phyloP scores from a whole-genome alignment of 2,113 vertebrate species.

The Nesogale talazaci region DNA sequence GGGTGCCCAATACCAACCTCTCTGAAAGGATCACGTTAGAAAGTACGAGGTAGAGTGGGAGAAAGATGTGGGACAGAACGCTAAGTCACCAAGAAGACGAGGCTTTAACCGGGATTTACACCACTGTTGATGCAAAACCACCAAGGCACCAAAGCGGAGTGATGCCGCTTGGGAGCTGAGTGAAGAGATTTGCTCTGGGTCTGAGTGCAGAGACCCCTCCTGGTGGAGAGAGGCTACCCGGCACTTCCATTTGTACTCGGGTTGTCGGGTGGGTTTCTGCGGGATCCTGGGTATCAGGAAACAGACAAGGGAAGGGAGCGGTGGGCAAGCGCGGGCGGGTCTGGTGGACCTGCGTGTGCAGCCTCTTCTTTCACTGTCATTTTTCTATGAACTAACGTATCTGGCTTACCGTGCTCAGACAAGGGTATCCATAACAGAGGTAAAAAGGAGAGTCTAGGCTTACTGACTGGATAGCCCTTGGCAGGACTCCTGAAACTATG shows the following conservation, averaged over 20 bases:
- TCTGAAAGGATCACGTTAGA: too few species aligned
- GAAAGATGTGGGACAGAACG: too few species aligned
- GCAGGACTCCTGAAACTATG: too few species aligned
- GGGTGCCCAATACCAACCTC: too few species aligned
- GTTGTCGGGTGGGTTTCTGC: conserved; percentile 75
- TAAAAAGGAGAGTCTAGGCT: too few species aligned
- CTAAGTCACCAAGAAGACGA: too few species aligned
- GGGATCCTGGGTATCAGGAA: conserved; percentile 65
- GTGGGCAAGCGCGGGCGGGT: conserved; percentile 47
- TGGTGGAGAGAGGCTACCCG: conserved; percentile 1
- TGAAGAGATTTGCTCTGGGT: neutral
- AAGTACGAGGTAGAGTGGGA: too few species aligned
- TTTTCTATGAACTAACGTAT: conserved; percentile 88
- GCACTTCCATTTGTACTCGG: conserved; percentile 56
- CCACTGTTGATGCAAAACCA: neutral
- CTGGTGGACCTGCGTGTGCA: conserved; percentile 82
- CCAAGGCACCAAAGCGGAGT: neutral
- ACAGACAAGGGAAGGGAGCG: conserved; percentile 55
- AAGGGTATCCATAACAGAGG: too few species aligned
- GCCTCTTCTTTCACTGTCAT: conserved; percentile 83
- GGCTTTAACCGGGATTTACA: conserved; percentile 32
- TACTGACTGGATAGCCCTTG: too few species aligned
- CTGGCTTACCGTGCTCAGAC: conserved; percentile 65
- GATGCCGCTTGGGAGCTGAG: neutral
- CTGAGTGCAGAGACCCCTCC: too few species aligned